Base-by-base conservation (phyloP, 2,113 vertebrate genomes). In the Cyprinus carpio region DNA sequence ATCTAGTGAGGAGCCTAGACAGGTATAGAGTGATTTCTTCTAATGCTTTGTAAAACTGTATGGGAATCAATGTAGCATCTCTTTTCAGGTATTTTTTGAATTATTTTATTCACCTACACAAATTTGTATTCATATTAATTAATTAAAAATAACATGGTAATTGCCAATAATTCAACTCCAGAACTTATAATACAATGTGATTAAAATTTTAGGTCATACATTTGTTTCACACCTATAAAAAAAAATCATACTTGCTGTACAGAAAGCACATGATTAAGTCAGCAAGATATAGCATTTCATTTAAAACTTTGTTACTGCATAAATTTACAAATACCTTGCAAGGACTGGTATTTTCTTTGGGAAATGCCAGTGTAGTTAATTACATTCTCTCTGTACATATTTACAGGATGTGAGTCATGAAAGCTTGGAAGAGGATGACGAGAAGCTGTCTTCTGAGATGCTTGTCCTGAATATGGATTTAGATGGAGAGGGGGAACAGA, bases 1-100 rank as follows among this genome's bases (percentile, higher is more conserved):
- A 29, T 81, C 0, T 29, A 88, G 58, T 51, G 90, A 88, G 74
- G 89, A 87, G 60, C 72, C 51, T 6, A 91, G 75, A 29, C 31
- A 89, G 93, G 94, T 95, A 89, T 25, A 29, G 10, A 60, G 25
- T 40, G 25, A 58, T 43, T 79, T 4, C 25, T 7, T 25, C 11
- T 25, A 46, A 7, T 75, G n/a, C 37, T 75, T 27, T 64, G 43
- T 58, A 11, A 65, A 9, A 84, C 4, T 78, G 37, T 51, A 46
- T 56, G 43, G 67, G 29, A 80, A 4, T 58, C 23, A 40, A 62
- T 51, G 74, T 31, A 87, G 25, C 10, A 25, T 49, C 2, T n/a
- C 1, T 67, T 69, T 51, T 37, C 4, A 13, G 0, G 2, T 1
- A 18, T 69, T 4, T 18, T 9, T 20, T 20, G 0, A 46, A 12